Conservation (phyloP, 2,113 vertebrate species). For the Psophia crepitans region DNA sequence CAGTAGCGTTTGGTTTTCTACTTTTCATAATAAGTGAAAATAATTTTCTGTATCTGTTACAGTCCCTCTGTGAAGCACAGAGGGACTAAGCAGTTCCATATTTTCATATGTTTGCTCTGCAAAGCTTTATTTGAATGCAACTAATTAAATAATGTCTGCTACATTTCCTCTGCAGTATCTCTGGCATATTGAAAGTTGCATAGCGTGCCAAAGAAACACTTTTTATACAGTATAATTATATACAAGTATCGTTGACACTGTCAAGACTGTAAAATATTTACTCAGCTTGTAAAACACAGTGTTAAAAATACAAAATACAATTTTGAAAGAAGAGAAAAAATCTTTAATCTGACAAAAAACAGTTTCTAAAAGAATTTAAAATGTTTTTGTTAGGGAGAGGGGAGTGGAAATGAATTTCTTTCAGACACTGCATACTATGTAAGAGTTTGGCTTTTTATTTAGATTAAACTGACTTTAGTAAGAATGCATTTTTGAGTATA, state of each 20-base stretch:
- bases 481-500: neutral
- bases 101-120: neutral
- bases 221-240: neutral
- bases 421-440: neutral
- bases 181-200: neutral
- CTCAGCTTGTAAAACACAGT: neutral
- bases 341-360: neutral
- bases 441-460: neutral
- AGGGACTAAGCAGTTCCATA: neutral
- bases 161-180: neutral
- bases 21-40: neutral
- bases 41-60: neutral
- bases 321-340: neutral
- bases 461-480: neutral
- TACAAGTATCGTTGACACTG: neutral
- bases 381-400: neutral
- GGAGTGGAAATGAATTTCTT: neutral
- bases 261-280: slow-evolving; percentile 23
- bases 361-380: neutral
- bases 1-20: neutral
- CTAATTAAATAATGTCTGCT: slow-evolving; percentile 13
- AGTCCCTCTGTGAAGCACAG: neutral
- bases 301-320: neutral
- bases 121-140: neutral
- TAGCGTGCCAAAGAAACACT: neutral